Evolutionary conservation across 1,140 invertebrate species (phyloP), one percentile per base, ranked within the genome.

Genomic region (Drosophila funebris): DNA sequence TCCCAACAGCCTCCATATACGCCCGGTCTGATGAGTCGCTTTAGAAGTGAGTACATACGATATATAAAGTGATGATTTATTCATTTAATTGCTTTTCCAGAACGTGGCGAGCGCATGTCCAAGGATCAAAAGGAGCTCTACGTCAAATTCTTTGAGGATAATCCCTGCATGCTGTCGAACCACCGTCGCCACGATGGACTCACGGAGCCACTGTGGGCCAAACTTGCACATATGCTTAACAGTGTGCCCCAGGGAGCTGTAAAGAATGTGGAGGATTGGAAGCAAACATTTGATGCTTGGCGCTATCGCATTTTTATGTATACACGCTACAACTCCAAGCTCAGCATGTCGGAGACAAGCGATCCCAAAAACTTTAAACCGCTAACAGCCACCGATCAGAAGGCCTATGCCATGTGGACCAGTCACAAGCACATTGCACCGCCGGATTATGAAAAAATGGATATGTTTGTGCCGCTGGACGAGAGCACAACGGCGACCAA

Each of bases 231-330:
- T 18, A 83, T 90, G 48, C 52, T 91, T 6, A 91, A 91, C 24
- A 90, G 84, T 16, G 89, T 91, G 41, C 90, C 84, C 1, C 90
- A 91, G 53, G 90, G 90, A 6, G 90, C 90, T 2, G 89, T 91
- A 0, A 91, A 91, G 66, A 91, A 91, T 31, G 89, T 91, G 6
- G 90, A 90, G 57, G 90, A 91, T 71, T 90, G 90, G 90, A 90
- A 90, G 61, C 74, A 90, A 60, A 91, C 90, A 0, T 91, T 91
- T 20, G 90, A 91, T 50, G 90, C 90, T 14, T 91, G 90, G 90
- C 76, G 90, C 2, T 91, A 91, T 57, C 85, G 90, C 44, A 90
- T 91, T 24, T 91, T 90, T 48, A 91, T 91, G 90, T 91, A 91
- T 43, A 90, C 85, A 16, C 84, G 90, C 11, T 90, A 90, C 50